These are phyloP conservation scores for Spisula solida DNA, from an alignment of 2,888 invertebrate genomes.

Conservation along the genomic window DNA sequence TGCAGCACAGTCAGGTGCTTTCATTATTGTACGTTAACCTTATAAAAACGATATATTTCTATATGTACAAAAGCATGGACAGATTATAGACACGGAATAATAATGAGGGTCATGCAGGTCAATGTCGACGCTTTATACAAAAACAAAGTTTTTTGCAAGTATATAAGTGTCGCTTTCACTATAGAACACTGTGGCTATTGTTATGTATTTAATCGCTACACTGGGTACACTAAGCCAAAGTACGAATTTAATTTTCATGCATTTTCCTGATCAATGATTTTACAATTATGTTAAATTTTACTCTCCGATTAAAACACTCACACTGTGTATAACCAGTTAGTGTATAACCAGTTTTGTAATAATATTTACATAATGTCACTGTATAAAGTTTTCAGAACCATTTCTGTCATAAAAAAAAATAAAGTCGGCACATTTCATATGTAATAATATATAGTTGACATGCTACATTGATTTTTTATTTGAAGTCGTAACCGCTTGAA, in stretches of 20 bases:
- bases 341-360: not conserved
- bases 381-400: not conserved
- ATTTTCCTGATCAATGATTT: not conserved
- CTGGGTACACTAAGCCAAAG: not conserved
- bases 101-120: too few relatives aligned
- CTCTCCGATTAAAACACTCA: not conserved
- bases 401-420: conserved; percentile 14
- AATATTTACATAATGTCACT: conserved; percentile 15
- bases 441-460: conserved; percentile 20
- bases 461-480: conserved; percentile 40
- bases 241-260: not conserved
- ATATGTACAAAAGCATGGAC: too few relatives aligned
- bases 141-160: not conserved
- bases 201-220: conserved; percentile 12
- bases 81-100: too few relatives aligned
- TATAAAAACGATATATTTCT: too few relatives aligned
- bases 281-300: not conserved
- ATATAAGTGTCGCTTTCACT: conserved; percentile 6
- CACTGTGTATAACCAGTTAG: not conserved
- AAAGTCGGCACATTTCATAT: not conserved
- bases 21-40: too few relatives aligned
- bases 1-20: too few relatives aligned
- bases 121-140: not conserved
- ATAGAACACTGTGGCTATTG: conserved; percentile 8
- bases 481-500: not conserved